Base-by-base conservation (phyloP, 2,113 vertebrate species). In the Takifugu flavidus region DNA sequence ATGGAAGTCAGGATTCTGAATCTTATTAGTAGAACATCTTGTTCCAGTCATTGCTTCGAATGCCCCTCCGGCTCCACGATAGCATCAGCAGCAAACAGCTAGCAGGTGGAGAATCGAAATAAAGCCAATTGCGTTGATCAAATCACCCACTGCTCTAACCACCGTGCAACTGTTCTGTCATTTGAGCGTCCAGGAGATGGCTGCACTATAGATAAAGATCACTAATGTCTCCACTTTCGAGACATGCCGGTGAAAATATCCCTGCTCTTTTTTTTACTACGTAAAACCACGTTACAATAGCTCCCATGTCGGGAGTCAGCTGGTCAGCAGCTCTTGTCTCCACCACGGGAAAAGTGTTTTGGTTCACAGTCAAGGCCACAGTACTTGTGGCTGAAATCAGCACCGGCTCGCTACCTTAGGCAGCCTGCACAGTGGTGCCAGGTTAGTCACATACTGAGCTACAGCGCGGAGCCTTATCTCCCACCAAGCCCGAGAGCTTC, bases 1-100 rank as follows among this genome's bases (percentile, higher is more conserved):
- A 85, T 82, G 73, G 69, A 80, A 66, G 75, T 34, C 72, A 74
- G 62, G 71, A 65, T 54, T 70, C 52, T 66, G 66, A 80, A 85
- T 83, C 83, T 81, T 79, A 83, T 86, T 82, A 83, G 70, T n/a
- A 5, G 60, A 71, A 70, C 73, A 78, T 88, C 80, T 80, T 86
- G 80, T 86, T 85, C 77, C 69, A 78, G 68, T 80, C 77, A 77
- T 13, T 71, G 66, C 64, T 65, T 45, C 64, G 62, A 54, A 2
- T 58, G 65, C 53, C 71, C 69, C 74, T 65, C 60, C 51, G 79
- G 79, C 82, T 74, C 60, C 8, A 28, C 58, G 79, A 81, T 82
- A 80, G 70, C 64, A 83, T 74, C 75, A 67, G 69, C 64, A 71
- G 75, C 74, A 67, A 74, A 80, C 69, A 63, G 72, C 77, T 66